phyloP scores from a whole-genome alignment of 2,888 invertebrate species.

The Xestobium rufovillosum region DNA sequence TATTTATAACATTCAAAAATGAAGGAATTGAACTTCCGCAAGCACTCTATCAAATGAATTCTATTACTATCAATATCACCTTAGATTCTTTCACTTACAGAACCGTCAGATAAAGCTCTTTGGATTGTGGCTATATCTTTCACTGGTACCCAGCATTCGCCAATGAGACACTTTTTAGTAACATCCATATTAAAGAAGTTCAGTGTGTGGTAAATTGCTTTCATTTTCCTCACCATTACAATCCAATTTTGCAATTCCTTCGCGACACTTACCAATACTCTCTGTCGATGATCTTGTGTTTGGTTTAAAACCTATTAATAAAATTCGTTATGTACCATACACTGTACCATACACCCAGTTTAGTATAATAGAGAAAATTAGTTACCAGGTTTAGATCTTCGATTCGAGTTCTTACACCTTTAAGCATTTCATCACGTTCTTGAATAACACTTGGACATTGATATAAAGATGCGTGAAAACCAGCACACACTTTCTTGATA shows the following conservation, averaged over 20 bases:
- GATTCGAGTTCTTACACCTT: conserved; percentile 80
- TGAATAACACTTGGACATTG: conserved; percentile 82
- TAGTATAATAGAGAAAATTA: too few species aligned
- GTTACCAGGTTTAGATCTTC: conserved; percentile 81
- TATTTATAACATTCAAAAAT: conserved; percentile 62
- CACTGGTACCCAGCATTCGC: conserved; percentile 68
- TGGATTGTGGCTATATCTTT: conserved; percentile 65
- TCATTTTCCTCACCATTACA: conserved; percentile 71
- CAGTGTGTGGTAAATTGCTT: conserved; percentile 69
- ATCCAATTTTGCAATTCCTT: conserved; percentile 84
- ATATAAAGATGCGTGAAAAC: conserved; percentile 87
- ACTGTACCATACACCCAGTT: neutral
- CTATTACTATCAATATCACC: conserved; percentile 3
- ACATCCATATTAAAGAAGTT: conserved; percentile 68
- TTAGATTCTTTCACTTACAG: too few species aligned
- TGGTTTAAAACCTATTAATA: conserved; percentile 66
- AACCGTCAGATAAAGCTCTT: conserved; percentile 71
- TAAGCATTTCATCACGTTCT: conserved; percentile 83
- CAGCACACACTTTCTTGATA: conserved; percentile 89
- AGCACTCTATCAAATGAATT: conserved; percentile 38
- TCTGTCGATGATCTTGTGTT: conserved; percentile 79
- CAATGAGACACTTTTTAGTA: conserved; percentile 64
- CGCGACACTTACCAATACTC: conserved; percentile 77
- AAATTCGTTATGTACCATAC: neutral
- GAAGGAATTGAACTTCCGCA: conserved; percentile 64